Percentiles rank a stretch among this genome's conserved stretches.
phyloP scores from a whole-genome alignment of 2,113 vertebrate species.

The Butorides virescens region DNA sequence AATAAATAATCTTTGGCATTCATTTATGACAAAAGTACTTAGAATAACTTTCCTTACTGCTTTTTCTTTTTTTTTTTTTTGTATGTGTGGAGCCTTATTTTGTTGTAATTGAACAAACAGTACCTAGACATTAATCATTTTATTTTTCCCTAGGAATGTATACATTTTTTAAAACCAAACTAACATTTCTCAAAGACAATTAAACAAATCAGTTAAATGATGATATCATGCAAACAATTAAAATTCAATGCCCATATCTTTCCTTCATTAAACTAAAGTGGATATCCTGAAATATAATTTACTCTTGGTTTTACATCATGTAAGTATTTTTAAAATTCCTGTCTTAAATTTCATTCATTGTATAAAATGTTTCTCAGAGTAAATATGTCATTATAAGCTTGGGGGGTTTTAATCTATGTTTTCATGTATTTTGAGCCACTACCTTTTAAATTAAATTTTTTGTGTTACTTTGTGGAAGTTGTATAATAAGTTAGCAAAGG shows the following conservation, averaged over 20 bases:
- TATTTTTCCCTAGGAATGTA: neutral
- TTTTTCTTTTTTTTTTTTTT: neutral
- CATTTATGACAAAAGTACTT: neutral
- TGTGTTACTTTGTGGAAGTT: neutral
- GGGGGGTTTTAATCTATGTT: neutral
- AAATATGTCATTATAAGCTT: neutral
- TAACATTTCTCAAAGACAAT: neutral
- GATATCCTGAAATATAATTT: neutral
- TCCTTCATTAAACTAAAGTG: neutral
- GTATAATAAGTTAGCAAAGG: neutral
- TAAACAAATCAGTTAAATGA: neutral
- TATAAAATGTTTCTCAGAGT: neutral
- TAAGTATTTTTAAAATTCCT: neutral
- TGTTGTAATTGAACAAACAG: neutral
- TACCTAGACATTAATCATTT: neutral
- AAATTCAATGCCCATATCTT: neutral
- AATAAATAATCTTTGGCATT: neutral
- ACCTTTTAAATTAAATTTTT: neutral
- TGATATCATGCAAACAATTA: neutral
- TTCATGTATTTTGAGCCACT: neutral
- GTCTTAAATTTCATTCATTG: neutral
- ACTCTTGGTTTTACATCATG: neutral
- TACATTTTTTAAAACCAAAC: neutral
- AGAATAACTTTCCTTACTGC: neutral
- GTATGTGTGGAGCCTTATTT: neutral